These are phyloP conservation scores for Tyria jacobaeae DNA, from an alignment of 2,888 invertebrate genomes.

Conservation along the genomic window DNA sequence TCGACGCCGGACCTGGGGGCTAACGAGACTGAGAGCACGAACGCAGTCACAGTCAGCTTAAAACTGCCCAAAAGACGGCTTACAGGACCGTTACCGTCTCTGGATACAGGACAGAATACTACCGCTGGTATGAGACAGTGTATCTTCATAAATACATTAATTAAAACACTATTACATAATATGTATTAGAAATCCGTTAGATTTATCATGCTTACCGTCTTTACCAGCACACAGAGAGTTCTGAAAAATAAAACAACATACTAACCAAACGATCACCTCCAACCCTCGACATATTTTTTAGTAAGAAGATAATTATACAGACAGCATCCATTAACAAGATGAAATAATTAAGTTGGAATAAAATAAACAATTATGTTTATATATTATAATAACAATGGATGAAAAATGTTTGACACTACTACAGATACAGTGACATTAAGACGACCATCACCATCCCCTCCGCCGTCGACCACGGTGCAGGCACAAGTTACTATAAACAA, in stretches of 20 bases:
- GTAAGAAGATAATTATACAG: not conserved
- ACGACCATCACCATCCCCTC: slow-evolving; percentile 84
- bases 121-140: slow-evolving; percentile 44
- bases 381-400: not conserved
- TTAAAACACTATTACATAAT: not conserved
- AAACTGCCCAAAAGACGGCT: slow-evolving; percentile 89
- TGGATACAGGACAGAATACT: slow-evolving; percentile 83
- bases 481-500: slow-evolving; percentile 88
- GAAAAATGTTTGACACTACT: not conserved
- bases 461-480: slow-evolving; percentile 72
- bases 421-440: slow-evolving; percentile 80
- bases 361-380: not conserved
- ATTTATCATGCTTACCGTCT: too few species aligned
- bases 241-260: not conserved
- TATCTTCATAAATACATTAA: not conserved
- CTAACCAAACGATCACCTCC: too few species aligned
- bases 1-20: slow-evolving; percentile 93
- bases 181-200: too few species aligned
- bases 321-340: not conserved
- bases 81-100: slow-evolving; percentile 84
- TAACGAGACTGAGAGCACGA: slow-evolving; percentile 85
- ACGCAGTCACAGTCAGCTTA: slow-evolving; percentile 89
- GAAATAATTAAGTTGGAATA: not conserved
- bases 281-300: too few species aligned
- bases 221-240: too few species aligned